Evolutionary conservation across 2,888 invertebrate species (phyloP).

Genomic region (Sturmia bella): DNA sequence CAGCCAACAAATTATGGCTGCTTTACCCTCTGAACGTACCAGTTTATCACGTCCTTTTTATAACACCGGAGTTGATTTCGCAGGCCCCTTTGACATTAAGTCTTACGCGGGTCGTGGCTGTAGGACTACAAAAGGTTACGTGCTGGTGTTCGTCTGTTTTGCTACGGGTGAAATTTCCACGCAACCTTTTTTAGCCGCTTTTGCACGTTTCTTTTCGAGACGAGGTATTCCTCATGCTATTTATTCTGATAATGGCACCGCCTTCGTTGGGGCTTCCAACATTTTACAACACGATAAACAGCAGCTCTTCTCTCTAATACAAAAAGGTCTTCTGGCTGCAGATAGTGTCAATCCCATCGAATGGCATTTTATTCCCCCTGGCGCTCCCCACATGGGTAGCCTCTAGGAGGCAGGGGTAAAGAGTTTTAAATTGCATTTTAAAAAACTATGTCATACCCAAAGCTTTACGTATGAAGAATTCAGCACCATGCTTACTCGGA

Average conservation of each 20-base stretch:
- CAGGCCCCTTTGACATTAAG: too few species aligned
- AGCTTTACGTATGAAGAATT: background rate
- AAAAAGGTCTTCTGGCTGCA: background rate
- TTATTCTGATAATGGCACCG: constrained; percentile 19
- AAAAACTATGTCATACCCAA: background rate
- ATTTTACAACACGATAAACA: background rate
- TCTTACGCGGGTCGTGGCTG: background rate
- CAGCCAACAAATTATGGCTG: too few species aligned
- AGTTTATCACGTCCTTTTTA: background rate
- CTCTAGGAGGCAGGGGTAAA: too few species aligned
- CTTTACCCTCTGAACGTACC: background rate
- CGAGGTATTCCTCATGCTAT: background rate
- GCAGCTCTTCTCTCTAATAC: background rate
- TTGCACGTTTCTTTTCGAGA: constrained; percentile 7
- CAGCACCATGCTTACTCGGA: background rate
- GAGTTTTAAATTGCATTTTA: too few species aligned
- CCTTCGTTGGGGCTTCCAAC: too few species aligned
- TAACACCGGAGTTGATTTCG: too few species aligned
- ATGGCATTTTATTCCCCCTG: constrained; percentile 1
- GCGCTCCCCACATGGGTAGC: background rate
- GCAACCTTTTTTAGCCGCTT: constrained; percentile 15
- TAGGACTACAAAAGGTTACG: constrained; percentile 16
- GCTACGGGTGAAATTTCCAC: constrained; percentile 20
- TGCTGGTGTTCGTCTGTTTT: constrained; percentile 33
- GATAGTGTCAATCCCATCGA: background rate